Base-by-base conservation (phyloP, 2,113 vertebrate species). In the Centropus unirufus region DNA sequence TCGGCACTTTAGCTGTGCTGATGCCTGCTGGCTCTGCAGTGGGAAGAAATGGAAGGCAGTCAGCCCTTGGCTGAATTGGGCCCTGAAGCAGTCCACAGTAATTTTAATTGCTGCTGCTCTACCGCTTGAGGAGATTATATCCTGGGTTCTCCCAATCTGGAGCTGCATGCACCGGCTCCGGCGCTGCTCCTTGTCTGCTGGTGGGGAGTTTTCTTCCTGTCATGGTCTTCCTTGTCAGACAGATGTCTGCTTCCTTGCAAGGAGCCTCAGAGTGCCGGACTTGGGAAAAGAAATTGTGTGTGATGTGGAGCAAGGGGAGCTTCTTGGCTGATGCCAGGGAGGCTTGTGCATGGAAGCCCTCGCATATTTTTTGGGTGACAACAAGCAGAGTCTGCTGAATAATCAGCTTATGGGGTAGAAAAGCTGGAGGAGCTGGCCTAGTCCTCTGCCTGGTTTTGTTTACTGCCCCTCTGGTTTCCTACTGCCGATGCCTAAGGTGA, bases 391-490 rank as follows among this genome's bases (percentile, higher is more conserved):
- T 55, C 63, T 93, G 66, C 78, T 91, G 91, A 93, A 49, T 89
- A 78, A 85, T 87, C 42, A 42, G 51, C 63, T 89, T 58, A 70
- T 76, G 67, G 9, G 0, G 0, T 52, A 79, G 78, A 49, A 57
- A 89, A 83, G 94, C 40, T 55, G 6, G 49, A 89, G 77, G 32
- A 47, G 34, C 62, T 68, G 83, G 72, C 62, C 40, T 52, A 4
- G 72, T 30, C 61, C 75, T 63, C 47, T 67, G 54, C 36, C 44
- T 59, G 58, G 23, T 73, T 83, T 92, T 82, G 83, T 63, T 87
- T 92, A 24, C 40, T 90, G 64, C 44, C 39, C 84, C 67, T 97
- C 47, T 90, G 74, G 42, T 95, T 94, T 94, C 89, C 51, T 64
- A 24, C 51, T 92, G 22, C 74, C 23, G 49, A 27, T 93, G 82